A percentile compares a stretch with the other conserved stretches of the same genome.
phyloP scores from a whole-genome alignment of 2,113 vertebrate genomes.

The Amblyornis subalaris region DNA sequence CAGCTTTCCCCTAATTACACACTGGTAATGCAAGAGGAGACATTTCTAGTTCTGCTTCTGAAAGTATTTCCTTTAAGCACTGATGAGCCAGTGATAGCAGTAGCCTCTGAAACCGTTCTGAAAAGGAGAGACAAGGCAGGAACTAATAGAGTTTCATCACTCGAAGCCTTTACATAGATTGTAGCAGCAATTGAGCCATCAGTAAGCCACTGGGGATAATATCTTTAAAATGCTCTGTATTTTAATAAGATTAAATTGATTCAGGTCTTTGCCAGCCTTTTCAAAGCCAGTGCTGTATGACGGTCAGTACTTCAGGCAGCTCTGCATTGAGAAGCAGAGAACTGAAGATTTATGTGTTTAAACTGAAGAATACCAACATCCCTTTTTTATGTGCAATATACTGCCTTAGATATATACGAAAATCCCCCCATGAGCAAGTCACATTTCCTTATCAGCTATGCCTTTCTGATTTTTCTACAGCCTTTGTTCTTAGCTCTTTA shows the following conservation, averaged over 20 bases:
- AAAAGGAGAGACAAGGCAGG: conserved; percentile 23
- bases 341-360: neutral
- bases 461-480: conserved; percentile 28
- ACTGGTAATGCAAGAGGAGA: conserved; percentile 45
- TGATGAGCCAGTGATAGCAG: conserved; percentile 46
- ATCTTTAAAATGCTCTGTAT: conserved; percentile 16
- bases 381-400: neutral
- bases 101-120: conserved; percentile 35
- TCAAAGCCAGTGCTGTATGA: neutral
- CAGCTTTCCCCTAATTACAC: conserved; percentile 44
- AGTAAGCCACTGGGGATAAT: conserved; percentile 9
- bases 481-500: conserved; percentile 49
- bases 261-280: neutral
- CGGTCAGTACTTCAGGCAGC: neutral
- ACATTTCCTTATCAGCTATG: neutral
- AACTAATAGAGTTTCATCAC: conserved; percentile 34
- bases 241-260: conserved; percentile 34
- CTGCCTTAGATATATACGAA: neutral
- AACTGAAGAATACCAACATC: neutral
- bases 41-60: conserved; percentile 52
- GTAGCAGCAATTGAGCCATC: conserved; percentile 36
- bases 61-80: conserved; percentile 52
- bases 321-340: neutral
- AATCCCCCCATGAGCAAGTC: neutral
- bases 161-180: neutral